Conservation (phyloP, 2,113 vertebrate genomes). For the Albula glossodonta region DNA sequence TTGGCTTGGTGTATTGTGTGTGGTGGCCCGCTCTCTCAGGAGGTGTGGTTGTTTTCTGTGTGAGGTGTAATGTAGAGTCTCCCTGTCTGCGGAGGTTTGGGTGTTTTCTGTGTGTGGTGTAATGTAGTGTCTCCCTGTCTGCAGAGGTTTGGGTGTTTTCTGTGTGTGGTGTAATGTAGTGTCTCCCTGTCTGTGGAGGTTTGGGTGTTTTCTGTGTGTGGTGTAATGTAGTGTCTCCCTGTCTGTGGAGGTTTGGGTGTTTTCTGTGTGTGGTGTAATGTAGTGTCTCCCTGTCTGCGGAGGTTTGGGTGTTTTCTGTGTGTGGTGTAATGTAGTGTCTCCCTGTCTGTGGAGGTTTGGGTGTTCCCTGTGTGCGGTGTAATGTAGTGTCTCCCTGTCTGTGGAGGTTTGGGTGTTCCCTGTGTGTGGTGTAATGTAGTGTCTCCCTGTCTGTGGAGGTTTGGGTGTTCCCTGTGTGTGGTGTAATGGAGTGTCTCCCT, state of each 20-base stretch:
- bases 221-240: neutral
- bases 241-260: neutral
- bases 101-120: neutral
- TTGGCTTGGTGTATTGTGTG: neutral
- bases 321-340: too few species aligned
- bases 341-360: neutral
- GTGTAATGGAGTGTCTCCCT: neutral
- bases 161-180: too few species aligned
- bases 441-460: slow-evolving; percentile 60
- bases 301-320: too few species aligned
- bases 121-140: too few species aligned
- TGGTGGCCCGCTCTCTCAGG: too few species aligned
- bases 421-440: neutral
- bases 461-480: neutral
- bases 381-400: neutral
- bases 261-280: neutral
- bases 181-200: neutral
- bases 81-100: neutral
- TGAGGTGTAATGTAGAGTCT: neutral
- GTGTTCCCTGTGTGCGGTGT: neutral
- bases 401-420: neutral
- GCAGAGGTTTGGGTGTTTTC: neutral
- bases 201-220: neutral
- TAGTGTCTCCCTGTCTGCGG: too few species aligned
- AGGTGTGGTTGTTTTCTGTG: neutral